These are phyloP conservation scores for Gallinago jamesoni DNA, from an alignment of 2,113 vertebrate species.

Conservation along the genomic window DNA sequence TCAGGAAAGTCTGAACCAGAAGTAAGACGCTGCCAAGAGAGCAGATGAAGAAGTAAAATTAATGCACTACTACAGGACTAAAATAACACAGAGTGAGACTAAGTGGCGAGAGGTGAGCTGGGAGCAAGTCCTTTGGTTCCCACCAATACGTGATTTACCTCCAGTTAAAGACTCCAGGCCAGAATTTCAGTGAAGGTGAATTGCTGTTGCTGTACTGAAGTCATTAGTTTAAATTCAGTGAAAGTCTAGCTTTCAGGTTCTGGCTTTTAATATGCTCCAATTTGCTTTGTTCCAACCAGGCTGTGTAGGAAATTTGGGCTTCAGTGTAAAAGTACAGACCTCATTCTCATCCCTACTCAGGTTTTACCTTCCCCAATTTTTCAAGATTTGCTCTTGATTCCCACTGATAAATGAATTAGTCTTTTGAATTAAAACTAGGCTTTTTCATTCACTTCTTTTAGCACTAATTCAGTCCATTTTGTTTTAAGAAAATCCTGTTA, in stretches of 20 bases:
- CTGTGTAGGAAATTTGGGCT: not conserved
- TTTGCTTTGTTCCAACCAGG: not conserved
- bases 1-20: not conserved
- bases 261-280: not conserved
- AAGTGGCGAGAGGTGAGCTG: not conserved
- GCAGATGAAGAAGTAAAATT: not conserved
- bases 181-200: not conserved
- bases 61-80: not conserved
- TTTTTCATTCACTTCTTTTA: not conserved
- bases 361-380: not conserved
- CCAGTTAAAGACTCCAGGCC: not conserved
- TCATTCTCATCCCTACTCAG: not conserved
- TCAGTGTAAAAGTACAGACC: not conserved
- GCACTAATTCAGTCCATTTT: not conserved
- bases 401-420: not conserved
- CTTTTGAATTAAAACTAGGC: not conserved
- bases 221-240: not conserved
- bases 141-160: not conserved
- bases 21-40: not conserved
- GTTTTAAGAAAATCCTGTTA: not conserved
- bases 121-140: not conserved
- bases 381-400: not conserved
- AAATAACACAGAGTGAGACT: not conserved
- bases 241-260: not conserved
- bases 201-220: not conserved